phyloP scores from a whole-genome alignment of 2,888 invertebrate genomes.

The Scaptomyza flava region DNA sequence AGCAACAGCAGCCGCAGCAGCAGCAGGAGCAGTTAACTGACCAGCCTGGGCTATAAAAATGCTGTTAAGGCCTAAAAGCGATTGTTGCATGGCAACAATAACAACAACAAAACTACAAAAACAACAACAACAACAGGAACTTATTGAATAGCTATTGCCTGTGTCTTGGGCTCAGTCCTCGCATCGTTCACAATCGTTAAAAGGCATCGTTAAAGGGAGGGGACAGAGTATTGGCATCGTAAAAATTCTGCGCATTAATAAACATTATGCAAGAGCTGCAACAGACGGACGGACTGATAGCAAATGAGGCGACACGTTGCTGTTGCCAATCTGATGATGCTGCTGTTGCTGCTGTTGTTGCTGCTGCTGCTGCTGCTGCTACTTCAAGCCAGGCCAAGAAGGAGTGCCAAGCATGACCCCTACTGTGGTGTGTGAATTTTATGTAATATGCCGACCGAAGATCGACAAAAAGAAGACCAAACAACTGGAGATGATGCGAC shows the following conservation, averaged over 20 bases:
- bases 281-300: conserved; percentile 31
- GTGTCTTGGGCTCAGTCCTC: conserved; percentile 30
- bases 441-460: conserved; percentile 43
- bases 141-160: conserved; percentile 52
- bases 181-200: conserved; percentile 58
- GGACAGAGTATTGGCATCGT: conserved; percentile 51
- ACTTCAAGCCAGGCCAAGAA: neutral
- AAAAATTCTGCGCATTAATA: conserved; percentile 75
- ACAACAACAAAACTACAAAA: conserved; percentile 3
- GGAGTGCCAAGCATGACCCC: conserved; percentile 48
- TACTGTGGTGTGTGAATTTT: conserved; percentile 63
- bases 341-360: conserved; percentile 4
- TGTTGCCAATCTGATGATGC: conserved; percentile 24
- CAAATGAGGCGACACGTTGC: conserved; percentile 59
- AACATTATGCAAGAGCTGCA: conserved; percentile 69
- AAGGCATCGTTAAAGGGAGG: conserved; percentile 68
- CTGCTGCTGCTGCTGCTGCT: neutral
- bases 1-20: conserved; percentile 36
- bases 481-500: conserved; percentile 26
- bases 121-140: conserved; percentile 23
- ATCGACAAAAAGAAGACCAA: conserved; percentile 12
- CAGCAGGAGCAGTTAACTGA: conserved; percentile 38
- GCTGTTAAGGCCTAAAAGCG: conserved; percentile 67
- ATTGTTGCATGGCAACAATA: conserved; percentile 35
- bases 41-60: conserved; percentile 58